Evolutionary conservation across 2,797 vertebrate genomes (phyloP).

Genomic region (Bovichtus diacanthus): DNA sequence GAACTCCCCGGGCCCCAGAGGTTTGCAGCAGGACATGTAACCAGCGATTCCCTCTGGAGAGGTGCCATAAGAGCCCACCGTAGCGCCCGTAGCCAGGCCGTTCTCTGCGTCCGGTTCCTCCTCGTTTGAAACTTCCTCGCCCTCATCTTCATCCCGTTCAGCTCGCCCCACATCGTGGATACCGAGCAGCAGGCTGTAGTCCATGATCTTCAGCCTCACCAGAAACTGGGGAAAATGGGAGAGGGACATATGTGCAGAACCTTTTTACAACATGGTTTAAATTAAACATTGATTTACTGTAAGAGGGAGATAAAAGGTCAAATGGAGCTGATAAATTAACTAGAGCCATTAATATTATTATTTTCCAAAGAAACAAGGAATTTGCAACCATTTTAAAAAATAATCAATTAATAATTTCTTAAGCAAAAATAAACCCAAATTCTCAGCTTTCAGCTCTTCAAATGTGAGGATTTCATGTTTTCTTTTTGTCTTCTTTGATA

Average conservation of each 20-base stretch:
- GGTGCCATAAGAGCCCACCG: constrained; percentile 88
- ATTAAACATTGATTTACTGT: not conserved
- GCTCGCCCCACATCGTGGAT: constrained; percentile 91
- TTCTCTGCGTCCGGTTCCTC: constrained; percentile 83
- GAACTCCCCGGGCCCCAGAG: constrained; percentile 92
- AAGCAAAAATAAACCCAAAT: not conserved
- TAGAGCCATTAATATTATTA: too few relatives aligned
- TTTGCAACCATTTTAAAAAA: too few relatives aligned
- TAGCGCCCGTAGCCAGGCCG: constrained; percentile 67
- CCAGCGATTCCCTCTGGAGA: constrained; percentile 92
- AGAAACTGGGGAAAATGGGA: constrained; percentile 84
- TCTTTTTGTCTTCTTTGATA: not conserved
- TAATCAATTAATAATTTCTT: not conserved
- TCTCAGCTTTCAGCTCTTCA: not conserved
- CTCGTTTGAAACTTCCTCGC: constrained; percentile 84
- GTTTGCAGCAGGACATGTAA: constrained; percentile 90
- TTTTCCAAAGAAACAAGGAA: too few relatives aligned
- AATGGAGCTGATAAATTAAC: not conserved
- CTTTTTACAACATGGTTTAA: not conserved
- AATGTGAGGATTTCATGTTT: not conserved
- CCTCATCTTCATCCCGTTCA: constrained; percentile 91
- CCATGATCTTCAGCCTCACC: constrained; percentile 96
- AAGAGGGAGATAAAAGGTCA: not conserved
- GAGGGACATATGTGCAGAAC: not conserved
- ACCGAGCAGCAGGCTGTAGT: constrained; percentile 94